These are phyloP conservation scores for Percopsis omiscomaycus DNA, from an alignment of 2,797 vertebrate species.

Conservation along the genomic window DNA sequence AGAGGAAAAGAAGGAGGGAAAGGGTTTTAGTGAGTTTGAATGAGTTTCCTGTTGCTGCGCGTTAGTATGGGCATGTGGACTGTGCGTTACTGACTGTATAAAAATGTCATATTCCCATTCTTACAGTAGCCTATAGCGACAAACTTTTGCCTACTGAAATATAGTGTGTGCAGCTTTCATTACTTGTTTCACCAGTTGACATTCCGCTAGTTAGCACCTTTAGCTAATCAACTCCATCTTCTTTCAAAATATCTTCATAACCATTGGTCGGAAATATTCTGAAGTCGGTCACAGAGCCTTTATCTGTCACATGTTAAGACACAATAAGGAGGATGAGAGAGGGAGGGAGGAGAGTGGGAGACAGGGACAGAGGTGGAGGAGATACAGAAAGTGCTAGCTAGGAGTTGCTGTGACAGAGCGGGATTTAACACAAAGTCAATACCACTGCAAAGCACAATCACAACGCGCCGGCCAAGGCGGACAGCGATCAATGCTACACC, in stretches of 20 bases:
- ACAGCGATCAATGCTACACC: slow-evolving; percentile 56
- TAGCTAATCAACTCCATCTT: too few relatives aligned
- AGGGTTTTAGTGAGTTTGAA: not conserved
- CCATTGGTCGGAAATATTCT: too few relatives aligned
- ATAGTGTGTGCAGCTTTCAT: too few relatives aligned
- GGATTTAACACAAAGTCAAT: slow-evolving; percentile 74
- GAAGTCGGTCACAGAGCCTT: too few relatives aligned
- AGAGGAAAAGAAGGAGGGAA: slow-evolving; percentile 8
- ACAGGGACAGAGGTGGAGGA: slow-evolving; percentile 20
- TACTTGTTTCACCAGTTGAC: too few relatives aligned
- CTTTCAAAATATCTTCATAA: too few relatives aligned
- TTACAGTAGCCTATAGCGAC: too few relatives aligned
- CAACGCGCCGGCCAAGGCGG: slow-evolving; percentile 64
- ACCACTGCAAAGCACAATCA: slow-evolving; percentile 67
- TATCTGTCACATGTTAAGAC: too few relatives aligned
- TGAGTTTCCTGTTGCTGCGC: slow-evolving; percentile 5
- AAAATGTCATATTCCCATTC: not conserved
- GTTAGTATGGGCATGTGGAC: slow-evolving; percentile 9
- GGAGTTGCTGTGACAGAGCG: slow-evolving; percentile 52
- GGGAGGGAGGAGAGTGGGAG: slow-evolving; percentile 26
- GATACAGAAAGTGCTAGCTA: slow-evolving; percentile 31
- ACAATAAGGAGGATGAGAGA: slow-evolving; percentile 4
- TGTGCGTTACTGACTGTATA: not conserved
- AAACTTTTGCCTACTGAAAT: too few relatives aligned
- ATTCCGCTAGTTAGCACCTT: too few relatives aligned